phyloP scores from a whole-genome alignment of 2,797 vertebrate genomes.

The Oophaga sylvatica region DNA sequence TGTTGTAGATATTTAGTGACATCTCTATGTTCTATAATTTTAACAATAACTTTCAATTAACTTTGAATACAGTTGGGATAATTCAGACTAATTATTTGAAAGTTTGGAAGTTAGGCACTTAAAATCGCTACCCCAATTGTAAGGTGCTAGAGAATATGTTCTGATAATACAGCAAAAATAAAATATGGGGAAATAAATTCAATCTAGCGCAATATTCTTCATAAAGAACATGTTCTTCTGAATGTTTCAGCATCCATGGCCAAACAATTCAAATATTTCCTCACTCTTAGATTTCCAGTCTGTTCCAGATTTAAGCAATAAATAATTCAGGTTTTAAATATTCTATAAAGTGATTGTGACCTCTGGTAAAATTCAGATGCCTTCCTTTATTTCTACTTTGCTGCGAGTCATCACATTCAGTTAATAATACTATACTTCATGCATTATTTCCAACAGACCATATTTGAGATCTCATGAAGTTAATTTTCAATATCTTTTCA shows the following conservation, averaged over 20 bases:
- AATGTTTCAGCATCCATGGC: conserved; percentile 48
- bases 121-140: background rate
- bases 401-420: conserved; percentile 62
- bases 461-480: conserved; percentile 51
- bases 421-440: conserved; percentile 61
- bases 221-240: background rate
- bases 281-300: conserved; percentile 59
- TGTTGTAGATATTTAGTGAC: background rate
- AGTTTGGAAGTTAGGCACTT: background rate
- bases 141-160: background rate
- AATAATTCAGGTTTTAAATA: conserved; percentile 68
- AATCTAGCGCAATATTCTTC: background rate
- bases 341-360: conserved; percentile 63
- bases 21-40: background rate
- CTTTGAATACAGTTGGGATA: background rate
- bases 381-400: conserved; percentile 64
- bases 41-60: background rate
- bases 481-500: conserved; percentile 58
- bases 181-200: background rate
- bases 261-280: conserved; percentile 57
- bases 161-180: no score
- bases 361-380: conserved; percentile 65
- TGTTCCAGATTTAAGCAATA: conserved; percentile 58
- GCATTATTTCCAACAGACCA: conserved; percentile 65
- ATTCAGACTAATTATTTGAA: background rate